phyloP scores from a whole-genome alignment of 2,888 invertebrate genomes.

The Heliconius charithonia region DNA sequence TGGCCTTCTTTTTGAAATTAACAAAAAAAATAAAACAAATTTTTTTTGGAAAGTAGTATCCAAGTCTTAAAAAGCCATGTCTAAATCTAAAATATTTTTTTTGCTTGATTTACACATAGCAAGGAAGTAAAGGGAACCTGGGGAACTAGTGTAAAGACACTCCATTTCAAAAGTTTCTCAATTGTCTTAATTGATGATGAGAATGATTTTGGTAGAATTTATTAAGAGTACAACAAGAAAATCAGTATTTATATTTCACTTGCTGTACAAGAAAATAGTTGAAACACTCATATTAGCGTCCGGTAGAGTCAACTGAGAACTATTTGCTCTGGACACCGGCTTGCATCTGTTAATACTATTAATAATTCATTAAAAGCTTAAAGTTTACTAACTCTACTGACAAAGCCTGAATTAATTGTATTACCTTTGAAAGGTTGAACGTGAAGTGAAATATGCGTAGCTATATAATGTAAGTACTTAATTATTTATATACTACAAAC shows the following conservation, averaged over 20 bases:
- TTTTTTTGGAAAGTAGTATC: background rate
- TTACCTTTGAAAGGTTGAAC: constrained; percentile 5
- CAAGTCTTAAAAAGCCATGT: background rate
- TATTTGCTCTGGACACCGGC: constrained; percentile 31
- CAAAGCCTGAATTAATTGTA: constrained; percentile 12
- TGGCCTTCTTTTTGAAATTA: background rate
- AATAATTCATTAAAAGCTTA: constrained; percentile 2
- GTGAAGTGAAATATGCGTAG: constrained; percentile 2
- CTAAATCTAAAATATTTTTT: background rate
- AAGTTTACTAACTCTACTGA: constrained; percentile 1
- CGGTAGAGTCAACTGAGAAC: constrained; percentile 35
- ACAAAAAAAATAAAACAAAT: too few relatives aligned
- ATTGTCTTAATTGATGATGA: background rate
- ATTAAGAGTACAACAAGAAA: background rate
- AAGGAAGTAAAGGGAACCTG: too few relatives aligned
- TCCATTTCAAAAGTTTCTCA: too few relatives aligned
- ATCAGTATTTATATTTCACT: constrained; percentile 16
- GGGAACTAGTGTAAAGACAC: too few relatives aligned
- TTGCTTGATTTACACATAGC: too few relatives aligned
- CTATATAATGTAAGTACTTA: background rate
- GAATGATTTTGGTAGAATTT: too few relatives aligned
- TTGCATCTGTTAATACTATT: constrained; percentile 16
- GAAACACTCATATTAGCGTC: constrained; percentile 30
- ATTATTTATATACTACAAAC: background rate
- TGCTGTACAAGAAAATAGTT: constrained; percentile 16